Evolutionary conservation across 2,113 vertebrate genomes (phyloP).

Genomic region (Oenanthe oenanthe): DNA sequence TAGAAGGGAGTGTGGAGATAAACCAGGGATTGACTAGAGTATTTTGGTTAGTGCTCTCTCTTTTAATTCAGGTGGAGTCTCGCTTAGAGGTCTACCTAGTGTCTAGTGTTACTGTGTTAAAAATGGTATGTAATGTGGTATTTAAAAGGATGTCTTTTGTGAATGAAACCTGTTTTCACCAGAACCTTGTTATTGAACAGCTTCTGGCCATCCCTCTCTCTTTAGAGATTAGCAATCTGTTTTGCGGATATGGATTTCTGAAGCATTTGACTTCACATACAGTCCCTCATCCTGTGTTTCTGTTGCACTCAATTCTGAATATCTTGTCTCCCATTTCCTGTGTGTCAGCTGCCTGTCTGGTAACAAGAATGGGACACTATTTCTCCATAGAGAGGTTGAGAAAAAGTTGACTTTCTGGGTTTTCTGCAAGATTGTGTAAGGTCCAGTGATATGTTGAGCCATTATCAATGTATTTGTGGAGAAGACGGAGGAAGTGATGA

Average conservation of each 20-base stretch:
- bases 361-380: neutral
- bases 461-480: neutral
- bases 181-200: neutral
- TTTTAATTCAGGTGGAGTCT: neutral
- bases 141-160: neutral
- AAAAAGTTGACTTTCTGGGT: slow-evolving; percentile 15
- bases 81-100: neutral
- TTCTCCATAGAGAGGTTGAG: neutral
- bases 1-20: neutral
- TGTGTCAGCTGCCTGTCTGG: neutral
- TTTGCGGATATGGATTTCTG: neutral
- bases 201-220: neutral
- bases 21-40: neutral
- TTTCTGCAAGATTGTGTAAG: slow-evolving; percentile 1
- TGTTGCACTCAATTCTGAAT: neutral
- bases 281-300: neutral
- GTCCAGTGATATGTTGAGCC: neutral
- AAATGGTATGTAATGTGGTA: neutral
- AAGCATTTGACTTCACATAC: accelerated
- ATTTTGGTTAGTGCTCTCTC: neutral
- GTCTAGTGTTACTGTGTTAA: neutral
- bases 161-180: neutral
- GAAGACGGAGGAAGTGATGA: neutral
- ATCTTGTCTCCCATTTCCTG: neutral
- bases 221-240: neutral